Evolutionary conservation across 2,797 vertebrate genomes (phyloP).

Genomic region (Gila robusta): DNA sequence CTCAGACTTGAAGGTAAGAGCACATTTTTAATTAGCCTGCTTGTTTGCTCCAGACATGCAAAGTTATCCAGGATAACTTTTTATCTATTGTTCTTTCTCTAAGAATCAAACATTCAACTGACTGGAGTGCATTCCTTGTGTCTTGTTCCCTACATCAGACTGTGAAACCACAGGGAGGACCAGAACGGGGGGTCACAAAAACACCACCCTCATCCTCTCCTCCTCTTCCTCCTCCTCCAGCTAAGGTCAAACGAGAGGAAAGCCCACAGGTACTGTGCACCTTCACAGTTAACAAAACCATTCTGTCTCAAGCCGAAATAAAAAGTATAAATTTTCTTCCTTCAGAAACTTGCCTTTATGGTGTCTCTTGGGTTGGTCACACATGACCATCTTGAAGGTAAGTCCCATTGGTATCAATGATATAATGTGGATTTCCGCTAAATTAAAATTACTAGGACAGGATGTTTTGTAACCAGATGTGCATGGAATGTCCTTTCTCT

Average conservation of each 20-base stretch:
- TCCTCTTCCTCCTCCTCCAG: constrained; percentile 78
- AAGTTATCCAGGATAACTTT: background rate
- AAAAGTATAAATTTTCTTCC: constrained; percentile 51
- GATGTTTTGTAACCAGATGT: constrained; percentile 1
- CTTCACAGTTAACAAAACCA: background rate
- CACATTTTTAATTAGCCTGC: background rate
- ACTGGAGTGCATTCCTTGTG: background rate
- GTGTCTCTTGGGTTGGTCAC: constrained; percentile 96
- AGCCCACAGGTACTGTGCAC: constrained; percentile 89
- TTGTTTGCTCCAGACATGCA: background rate
- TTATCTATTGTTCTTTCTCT: background rate
- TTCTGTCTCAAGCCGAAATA: background rate
- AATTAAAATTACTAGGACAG: background rate
- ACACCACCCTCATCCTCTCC: constrained; percentile 81
- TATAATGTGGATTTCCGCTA: background rate
- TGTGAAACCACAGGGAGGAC: constrained; percentile 89
- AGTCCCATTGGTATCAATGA: background rate
- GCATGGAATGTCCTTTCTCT: constrained; percentile 55
- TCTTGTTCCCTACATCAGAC: constrained; percentile 75
- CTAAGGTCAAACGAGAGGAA: constrained; percentile 93
- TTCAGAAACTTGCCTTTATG: constrained; percentile 99
- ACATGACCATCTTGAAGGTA: constrained; percentile 98
- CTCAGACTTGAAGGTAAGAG: constrained; percentile 88
- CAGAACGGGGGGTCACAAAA: constrained; percentile 84
- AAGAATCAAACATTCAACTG: background rate